These are phyloP conservation scores for Pocillopora damicornis DNA, from an alignment of 64 coral and sea anemone species.

Conservation along the genomic window DNA sequence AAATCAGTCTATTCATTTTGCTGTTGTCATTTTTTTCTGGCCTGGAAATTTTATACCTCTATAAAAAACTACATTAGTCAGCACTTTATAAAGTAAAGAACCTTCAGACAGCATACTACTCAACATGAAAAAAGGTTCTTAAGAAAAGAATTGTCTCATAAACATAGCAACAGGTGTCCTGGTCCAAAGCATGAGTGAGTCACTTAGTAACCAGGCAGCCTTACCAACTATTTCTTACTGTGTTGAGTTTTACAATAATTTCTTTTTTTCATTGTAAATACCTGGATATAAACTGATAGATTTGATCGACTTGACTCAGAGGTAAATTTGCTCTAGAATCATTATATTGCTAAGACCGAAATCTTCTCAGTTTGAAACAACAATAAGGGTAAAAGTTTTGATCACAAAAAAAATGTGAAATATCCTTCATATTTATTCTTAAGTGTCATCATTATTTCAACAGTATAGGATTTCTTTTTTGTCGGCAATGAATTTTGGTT, in stretches of 20 bases:
- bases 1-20: no score
- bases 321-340: no score
- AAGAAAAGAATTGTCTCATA: not conserved
- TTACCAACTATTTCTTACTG: not conserved
- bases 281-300: no score
- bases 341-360: no score
- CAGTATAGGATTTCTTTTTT: not conserved
- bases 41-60: no score
- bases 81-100: not conserved
- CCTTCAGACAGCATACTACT: not conserved
- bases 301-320: no score
- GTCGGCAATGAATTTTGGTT: not conserved
- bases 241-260: no score
- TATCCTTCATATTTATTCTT: conserved; percentile 10
- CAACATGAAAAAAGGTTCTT: no score
- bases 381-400: not conserved
- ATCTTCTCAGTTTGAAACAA: not conserved
- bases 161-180: conserved; percentile 15
- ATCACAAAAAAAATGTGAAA: not conserved
- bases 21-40: no score
- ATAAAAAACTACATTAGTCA: not conserved
- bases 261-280: no score
- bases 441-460: conserved; percentile 11
- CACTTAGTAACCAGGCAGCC: not conserved
- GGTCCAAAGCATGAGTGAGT: not conserved